Conservation (phyloP, 2,797 vertebrate species). For the Enteromius unitaeniatus region DNA sequence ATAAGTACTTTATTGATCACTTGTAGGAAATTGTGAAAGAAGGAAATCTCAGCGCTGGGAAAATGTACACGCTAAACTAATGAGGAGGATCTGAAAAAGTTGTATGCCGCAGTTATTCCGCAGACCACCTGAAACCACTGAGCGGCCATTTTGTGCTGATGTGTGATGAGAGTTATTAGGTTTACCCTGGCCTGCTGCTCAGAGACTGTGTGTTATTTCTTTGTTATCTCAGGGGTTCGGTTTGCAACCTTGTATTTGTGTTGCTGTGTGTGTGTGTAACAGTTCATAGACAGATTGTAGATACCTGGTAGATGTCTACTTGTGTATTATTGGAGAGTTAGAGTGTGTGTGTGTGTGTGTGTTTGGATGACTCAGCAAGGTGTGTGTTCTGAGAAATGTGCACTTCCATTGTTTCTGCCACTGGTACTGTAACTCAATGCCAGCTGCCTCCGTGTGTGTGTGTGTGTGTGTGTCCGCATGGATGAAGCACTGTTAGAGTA, state of each 20-base stretch:
- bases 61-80: not conserved
- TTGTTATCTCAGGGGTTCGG: constrained; percentile 5
- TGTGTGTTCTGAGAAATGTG: constrained; percentile 37
- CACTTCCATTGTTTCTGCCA: constrained; percentile 25
- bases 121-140: not conserved
- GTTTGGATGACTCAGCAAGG: constrained; percentile 38
- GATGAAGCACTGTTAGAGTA: not conserved
- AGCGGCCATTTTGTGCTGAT: constrained; percentile 23
- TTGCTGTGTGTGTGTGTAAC: constrained; percentile 18
- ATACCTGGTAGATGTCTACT: not conserved
- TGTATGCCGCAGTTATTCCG: not conserved
- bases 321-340: not conserved
- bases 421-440: constrained; percentile 26
- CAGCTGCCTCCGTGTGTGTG: constrained; percentile 1
- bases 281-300: not conserved
- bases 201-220: constrained; percentile 13
- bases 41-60: not conserved
- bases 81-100: not conserved
- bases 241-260: constrained; percentile 17
- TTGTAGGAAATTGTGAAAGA: constrained; percentile 23
- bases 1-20: constrained; percentile 33
- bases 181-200: constrained; percentile 24
- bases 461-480: not conserved
- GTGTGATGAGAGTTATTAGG: constrained; percentile 29
- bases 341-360: not conserved